These are phyloP conservation scores for Heliconius charithonia DNA, from an alignment of 2,888 invertebrate genomes.

Conservation along the genomic window DNA sequence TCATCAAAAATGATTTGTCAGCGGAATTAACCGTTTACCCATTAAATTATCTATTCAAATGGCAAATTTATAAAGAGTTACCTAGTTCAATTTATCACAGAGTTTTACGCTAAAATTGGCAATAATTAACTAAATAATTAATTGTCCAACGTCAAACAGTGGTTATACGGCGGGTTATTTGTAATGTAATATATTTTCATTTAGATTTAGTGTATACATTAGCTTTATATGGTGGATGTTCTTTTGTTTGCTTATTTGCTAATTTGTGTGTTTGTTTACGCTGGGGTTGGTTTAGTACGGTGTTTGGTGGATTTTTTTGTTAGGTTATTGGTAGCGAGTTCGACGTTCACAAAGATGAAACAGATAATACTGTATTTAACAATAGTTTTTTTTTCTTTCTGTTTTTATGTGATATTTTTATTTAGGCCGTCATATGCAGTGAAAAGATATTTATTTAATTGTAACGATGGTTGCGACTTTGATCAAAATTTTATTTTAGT, in stretches of 20 bases:
- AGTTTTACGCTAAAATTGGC: conserved; percentile 24
- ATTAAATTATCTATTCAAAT: conserved; percentile 13
- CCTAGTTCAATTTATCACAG: conserved; percentile 14
- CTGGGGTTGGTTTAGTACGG: not conserved
- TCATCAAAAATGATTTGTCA: not conserved
- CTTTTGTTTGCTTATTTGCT: conserved; percentile 11
- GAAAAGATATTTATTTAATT: too few species aligned
- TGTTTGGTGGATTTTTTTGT: not conserved
- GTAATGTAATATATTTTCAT: conserved; percentile 16
- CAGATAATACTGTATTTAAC: not conserved
- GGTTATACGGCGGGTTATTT: conserved; percentile 12
- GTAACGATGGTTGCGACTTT: too few species aligned
- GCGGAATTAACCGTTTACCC: not conserved
- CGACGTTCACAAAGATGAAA: not conserved
- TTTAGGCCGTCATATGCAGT: too few species aligned
- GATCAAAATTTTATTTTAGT: too few species aligned
- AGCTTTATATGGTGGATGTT: conserved; percentile 5
- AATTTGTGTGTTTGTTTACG: not conserved
- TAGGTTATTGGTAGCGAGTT: not conserved
- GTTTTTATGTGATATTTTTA: too few species aligned
- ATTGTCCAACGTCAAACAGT: conserved; percentile 18
- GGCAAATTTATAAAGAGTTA: not conserved
- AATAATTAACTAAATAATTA: conserved; percentile 26
- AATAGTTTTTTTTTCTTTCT: too few species aligned
- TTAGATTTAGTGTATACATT: conserved; percentile 21